Base-by-base conservation (phyloP, 2,113 vertebrate species). In the Silurus meridionalis region DNA sequence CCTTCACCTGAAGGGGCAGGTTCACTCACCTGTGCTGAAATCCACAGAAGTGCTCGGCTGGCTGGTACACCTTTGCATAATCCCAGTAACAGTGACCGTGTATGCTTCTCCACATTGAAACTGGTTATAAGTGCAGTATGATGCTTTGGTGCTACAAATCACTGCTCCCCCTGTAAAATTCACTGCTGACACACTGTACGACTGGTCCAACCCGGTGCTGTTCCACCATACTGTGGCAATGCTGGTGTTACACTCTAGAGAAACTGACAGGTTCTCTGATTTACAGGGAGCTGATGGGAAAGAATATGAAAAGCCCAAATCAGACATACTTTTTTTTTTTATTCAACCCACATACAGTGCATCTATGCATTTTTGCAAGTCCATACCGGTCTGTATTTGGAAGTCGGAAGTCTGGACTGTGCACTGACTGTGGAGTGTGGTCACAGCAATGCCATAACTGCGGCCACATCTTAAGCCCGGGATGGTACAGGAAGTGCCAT, bases 81-180 rank as follows among this genome's bases (percentile, higher is more conserved):
- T 60, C 52, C 94, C 93, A 1, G 89, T 85, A 75, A 94, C 92
- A 7, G 85, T 92, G 88, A 95, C 19, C 4, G 0, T 57, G 80
- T 96, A 96, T 6, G 25, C 85, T 72, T 92, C 87, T 4, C 95
- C 95, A 0, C 95, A 96, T 2, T 7, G 60, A 57, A 96, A 92
- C 71, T 91, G 86, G 23, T 21, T n/a, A 21, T 96, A 94, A 53
- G 87, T 90, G 88, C 95, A 96, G 88, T 87, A 92, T 60, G 91
- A 89, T 71, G 83, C 83, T 57, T 75, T 91, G 85, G 94, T 93
- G 89, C 89, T 92, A 88, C 94, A 95, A 66, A 75, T 63, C 57
- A 25, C 71, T 21, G 0, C 78, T 4, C 21, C 8, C 23, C 94
- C 94, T 46, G 74, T 88, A 37, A 37, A 85, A 85, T 92, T 92